A percentile compares a stretch with the other conserved stretches of the same genome.
phyloP scores from a whole-genome alignment of 2,113 vertebrate genomes.

The Nestor notabilis region DNA sequence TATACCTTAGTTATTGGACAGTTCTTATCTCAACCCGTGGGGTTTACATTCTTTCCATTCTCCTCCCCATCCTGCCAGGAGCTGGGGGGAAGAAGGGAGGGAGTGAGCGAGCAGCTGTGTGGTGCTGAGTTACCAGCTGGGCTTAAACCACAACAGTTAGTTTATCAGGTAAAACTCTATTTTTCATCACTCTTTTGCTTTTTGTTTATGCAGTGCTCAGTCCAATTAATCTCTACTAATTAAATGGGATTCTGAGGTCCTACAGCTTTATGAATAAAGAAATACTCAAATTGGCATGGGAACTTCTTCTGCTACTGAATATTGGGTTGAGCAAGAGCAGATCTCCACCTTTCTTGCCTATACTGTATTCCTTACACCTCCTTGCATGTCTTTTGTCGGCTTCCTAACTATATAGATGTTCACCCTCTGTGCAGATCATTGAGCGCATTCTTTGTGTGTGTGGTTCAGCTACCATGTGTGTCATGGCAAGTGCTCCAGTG shows the following conservation, averaged over 20 bases:
- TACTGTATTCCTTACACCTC: neutral
- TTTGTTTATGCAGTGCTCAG: neutral
- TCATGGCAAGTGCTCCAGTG: neutral
- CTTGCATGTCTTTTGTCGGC: neutral
- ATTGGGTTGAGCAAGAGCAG: accelerated
- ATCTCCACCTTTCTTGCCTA: neutral
- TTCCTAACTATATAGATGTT: neutral
- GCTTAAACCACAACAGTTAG: neutral
- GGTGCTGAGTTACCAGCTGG: neutral
- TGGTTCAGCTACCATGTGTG: neutral
- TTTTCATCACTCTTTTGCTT: neutral
- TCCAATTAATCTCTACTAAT: neutral
- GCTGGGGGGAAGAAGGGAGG: neutral
- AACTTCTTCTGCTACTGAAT: neutral
- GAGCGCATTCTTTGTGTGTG: neutral
- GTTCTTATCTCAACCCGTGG: neutral
- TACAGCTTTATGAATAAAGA: neutral
- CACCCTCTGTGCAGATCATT: neutral
- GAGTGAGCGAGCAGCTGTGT: neutral
- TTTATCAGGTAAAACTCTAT: conserved; percentile 9
- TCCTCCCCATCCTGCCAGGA: neutral
- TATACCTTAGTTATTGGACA: neutral
- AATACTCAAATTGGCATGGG: neutral
- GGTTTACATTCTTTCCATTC: neutral
- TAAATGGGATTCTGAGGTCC: neutral